phyloP scores from a whole-genome alignment of 23 tunicate species.

The Halocynthia roretzi region DNA sequence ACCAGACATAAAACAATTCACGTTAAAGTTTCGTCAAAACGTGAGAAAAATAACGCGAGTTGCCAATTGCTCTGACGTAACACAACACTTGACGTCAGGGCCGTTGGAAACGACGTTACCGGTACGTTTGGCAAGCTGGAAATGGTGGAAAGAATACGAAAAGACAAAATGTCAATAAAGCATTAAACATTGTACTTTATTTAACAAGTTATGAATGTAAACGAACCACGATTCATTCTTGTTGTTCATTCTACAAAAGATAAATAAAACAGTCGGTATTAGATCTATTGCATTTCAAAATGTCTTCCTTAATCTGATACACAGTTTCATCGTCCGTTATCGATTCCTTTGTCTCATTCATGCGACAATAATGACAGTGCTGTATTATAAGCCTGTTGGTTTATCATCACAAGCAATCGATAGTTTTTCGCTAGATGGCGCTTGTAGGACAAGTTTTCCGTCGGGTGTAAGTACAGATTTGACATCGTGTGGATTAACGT shows the following conservation, averaged over 20 bases:
- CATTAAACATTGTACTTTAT: no score
- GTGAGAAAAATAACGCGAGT: constrained; percentile 37
- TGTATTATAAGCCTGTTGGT: no score
- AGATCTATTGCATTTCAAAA: no score
- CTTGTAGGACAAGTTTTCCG: constrained; percentile 67
- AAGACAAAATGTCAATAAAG: no score
- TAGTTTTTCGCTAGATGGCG: constrained; percentile 32
- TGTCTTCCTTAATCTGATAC: no score
- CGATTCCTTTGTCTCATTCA: no score
- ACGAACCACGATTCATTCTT: no score
- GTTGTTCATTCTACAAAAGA: no score
- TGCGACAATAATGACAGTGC: no score
- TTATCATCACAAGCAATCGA: constrained; percentile 1
- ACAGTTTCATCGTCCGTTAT: no score
- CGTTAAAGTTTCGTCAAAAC: constrained; percentile 29
- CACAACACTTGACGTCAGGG: constrained; percentile 31
- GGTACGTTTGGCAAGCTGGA: constrained; percentile 36
- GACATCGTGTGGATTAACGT: constrained; percentile 79
- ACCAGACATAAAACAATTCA: constrained; percentile 26
- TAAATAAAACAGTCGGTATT: no score
- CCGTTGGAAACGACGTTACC: constrained; percentile 36
- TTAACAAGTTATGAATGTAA: no score
- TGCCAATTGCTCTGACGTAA: constrained; percentile 32
- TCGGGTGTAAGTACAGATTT: constrained; percentile 71
- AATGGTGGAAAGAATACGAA: constrained; percentile 21